Base-by-base conservation (phyloP, 1,140 invertebrate species). In the Musca vetustissima region DNA sequence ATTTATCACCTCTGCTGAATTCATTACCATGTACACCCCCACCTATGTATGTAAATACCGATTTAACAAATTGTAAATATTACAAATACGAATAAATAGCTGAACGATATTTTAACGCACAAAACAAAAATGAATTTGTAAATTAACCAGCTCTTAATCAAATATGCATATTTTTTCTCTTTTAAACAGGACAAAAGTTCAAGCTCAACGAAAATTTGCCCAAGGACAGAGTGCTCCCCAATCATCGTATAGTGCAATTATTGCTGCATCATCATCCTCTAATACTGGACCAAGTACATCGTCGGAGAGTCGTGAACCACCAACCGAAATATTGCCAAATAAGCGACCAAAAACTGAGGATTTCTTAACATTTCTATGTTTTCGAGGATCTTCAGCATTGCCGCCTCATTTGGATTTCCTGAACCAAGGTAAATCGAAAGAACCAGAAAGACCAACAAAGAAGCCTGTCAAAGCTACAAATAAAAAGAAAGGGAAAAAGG, bases 121-220 rank as follows among this genome's bases (percentile, higher is more conserved):
- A n/a, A n/a, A n/a, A n/a, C n/a, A n/a, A n/a, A n/a, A n/a, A n/a
- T n/a, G n/a, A n/a, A n/a, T n/a, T n/a, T n/a, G n/a, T n/a, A n/a
- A n/a, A n/a, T n/a, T n/a, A n/a, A n/a, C n/a, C n/a, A n/a, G n/a
- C n/a, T n/a, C n/a, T n/a, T n/a, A n/a, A n/a, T n/a, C n/a, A n/a
- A n/a, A n/a, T 59, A 59, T 43, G 36, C 13, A 28, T 13, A 43
- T 53, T 52, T 14, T 64, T 47, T 69, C 14, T 70, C 47, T 15
- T n/a, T 48, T 19, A 80, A 84, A n/a, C 73, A 90, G 90, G 76
- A 89, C 88, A 22, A 91, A 91, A 85, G 90, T 94, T 66, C 92
- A 93, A 79, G 94, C 94, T 43, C 94, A 96, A 82, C 86, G 94
- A 71, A 96, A 96, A 84, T 96, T 96, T 87, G 93, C 93, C 52